phyloP scores from a whole-genome alignment of 2,888 invertebrate genomes.

The Lasioglossum leucozonium region DNA sequence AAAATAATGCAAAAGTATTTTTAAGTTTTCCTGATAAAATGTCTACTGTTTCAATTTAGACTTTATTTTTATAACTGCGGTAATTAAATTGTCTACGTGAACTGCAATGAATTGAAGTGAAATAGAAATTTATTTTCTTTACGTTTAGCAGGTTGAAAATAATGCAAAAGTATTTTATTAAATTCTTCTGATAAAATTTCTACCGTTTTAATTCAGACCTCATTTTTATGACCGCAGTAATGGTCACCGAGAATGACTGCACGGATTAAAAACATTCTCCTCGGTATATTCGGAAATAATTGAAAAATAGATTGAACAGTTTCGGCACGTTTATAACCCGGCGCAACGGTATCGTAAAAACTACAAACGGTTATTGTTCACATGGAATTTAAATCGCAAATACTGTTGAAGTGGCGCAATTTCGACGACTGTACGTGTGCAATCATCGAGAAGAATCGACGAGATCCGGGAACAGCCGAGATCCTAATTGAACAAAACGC shows the following conservation, averaged over 20 bases:
- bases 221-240: too few relatives aligned
- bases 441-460: neutral
- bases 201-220: too few relatives aligned
- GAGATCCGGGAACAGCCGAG: neutral
- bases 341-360: neutral
- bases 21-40: too few relatives aligned
- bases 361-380: neutral
- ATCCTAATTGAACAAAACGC: conserved; percentile 14
- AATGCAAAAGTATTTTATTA: too few relatives aligned
- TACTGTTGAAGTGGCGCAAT: neutral
- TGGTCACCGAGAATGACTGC: neutral
- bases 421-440: neutral
- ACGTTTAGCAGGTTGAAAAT: too few relatives aligned
- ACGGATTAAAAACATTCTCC: neutral
- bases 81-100: too few relatives aligned
- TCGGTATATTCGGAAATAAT: neutral
- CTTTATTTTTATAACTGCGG: too few relatives aligned
- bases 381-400: neutral
- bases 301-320: neutral
- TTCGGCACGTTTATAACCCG: neutral
- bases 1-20: too few relatives aligned
- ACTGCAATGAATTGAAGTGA: too few relatives aligned
- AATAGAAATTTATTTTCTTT: too few relatives aligned
- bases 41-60: too few relatives aligned
- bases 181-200: too few relatives aligned